These are phyloP conservation scores for Bombus vancouverensis DNA, from an alignment of 1,140 invertebrate genomes.

Conservation along the genomic window DNA sequence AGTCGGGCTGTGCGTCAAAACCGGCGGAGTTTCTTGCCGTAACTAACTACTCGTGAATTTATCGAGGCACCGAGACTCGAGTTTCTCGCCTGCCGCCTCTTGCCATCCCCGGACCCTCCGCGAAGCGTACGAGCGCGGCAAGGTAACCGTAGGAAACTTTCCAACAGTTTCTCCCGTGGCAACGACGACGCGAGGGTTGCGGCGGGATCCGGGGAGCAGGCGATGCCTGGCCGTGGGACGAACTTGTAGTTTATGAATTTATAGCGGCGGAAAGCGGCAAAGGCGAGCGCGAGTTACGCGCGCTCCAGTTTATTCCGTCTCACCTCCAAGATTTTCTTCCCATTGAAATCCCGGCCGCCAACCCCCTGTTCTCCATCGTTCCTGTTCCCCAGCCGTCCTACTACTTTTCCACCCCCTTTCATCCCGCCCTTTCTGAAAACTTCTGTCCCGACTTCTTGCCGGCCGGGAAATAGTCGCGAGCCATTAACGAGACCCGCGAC, in stretches of 20 bases:
- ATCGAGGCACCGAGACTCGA: conserved; percentile 75
- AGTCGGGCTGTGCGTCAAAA: conserved; percentile 52
- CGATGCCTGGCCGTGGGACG: conserved; percentile 59
- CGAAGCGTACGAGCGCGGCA: conserved; percentile 46
- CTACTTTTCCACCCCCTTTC: neutral
- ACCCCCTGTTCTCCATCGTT: neutral
- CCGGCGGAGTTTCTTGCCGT: conserved; percentile 78
- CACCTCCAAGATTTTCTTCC: conserved; percentile 74
- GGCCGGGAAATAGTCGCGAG: conserved; percentile 62
- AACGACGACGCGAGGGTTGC: conserved; percentile 35
- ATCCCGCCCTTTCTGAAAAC: neutral
- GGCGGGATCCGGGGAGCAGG: conserved; percentile 37
- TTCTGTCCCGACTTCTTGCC: conserved; percentile 31
- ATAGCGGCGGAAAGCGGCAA: conserved; percentile 78
- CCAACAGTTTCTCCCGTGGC: conserved; percentile 63
- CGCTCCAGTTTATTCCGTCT: conserved; percentile 76
- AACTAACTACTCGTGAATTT: conserved; percentile 81
- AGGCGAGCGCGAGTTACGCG: conserved; percentile 75
- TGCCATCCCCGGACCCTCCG: conserved; percentile 8
- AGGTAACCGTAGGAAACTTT: conserved; percentile 77
- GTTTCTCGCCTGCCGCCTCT: conserved; percentile 71
- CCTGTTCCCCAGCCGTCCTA: neutral
- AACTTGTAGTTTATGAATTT: conserved; percentile 82
- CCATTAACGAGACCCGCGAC: conserved; percentile 40
- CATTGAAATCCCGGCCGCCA: conserved; percentile 71